Base-by-base conservation (phyloP, 2,113 vertebrate species). In the Calyptommatus sinebrachiatus region DNA sequence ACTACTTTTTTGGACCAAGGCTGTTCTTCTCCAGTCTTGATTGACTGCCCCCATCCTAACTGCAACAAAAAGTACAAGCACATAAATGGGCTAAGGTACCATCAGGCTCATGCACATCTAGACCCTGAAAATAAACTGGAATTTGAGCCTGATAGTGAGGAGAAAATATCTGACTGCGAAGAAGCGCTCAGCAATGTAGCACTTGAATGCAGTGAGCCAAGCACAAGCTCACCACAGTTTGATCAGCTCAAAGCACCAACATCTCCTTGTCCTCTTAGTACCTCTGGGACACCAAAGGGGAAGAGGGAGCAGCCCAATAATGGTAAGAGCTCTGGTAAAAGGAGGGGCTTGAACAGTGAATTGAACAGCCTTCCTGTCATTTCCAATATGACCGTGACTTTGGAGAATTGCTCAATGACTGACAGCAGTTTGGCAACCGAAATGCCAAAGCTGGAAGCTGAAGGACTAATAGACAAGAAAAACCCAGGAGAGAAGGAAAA, bases 21-120 rank as follows among this genome's bases (percentile, higher is more conserved):
- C 57, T 98, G 97, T 85, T 96, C 98, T 48, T 98, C 97, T 14
- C 98, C 98, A 0, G 97, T 99, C 71, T 94, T 99, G 76, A 99
- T 99, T 35, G 98, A 99, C 88, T 99, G 98, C 83, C 98, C 98
- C 61, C 98, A 99, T 83, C 98, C 98, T 53, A 99, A 99, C 91
- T 99, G 98, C 94, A 99, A 98, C 96, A 99, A 99, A 91, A 98
- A 98, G 86, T 99, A 99, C 93, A 99, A 99, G 96, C 98, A 99
- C 95, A 99, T 99, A 90, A 99, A 99, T 1, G 98, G 98, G 74
- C 93, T 99, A 74, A 93, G 98, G 67, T 99, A 99, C 92, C 98
- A 99, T 91, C 98, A 99, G 93, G 98, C 97, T 12, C 98, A 99
- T 1, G 98, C 98, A 83, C 98, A 99, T 91, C 94, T 99, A 86